These are phyloP conservation scores for Pogonomyrmex californicus DNA, from an alignment of 1,140 invertebrate species.

Conservation along the genomic window DNA sequence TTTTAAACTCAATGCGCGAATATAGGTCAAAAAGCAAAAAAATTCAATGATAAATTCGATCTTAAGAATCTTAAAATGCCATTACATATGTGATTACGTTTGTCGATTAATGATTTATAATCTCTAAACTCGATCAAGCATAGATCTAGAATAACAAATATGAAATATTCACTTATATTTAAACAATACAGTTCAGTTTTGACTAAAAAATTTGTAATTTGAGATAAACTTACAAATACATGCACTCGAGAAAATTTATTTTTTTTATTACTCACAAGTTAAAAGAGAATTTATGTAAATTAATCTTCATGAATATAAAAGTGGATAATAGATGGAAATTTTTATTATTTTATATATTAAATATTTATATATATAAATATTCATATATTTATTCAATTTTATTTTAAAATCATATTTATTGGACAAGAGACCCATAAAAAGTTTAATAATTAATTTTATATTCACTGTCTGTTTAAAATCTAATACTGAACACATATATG, in stretches of 20 bases:
- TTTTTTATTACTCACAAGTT: background rate
- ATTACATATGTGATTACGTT: background rate
- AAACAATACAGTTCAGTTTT: background rate
- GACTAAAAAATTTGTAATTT: background rate
- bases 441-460: slow-evolving; percentile 36
- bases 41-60: background rate
- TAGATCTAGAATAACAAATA: background rate
- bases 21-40: background rate
- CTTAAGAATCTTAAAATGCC: slow-evolving; percentile 26
- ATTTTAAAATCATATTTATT: background rate
- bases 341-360: background rate
- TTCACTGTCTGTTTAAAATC: background rate
- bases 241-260: background rate
- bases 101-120: background rate
- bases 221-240: background rate
- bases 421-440: background rate
- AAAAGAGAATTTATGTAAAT: background rate
- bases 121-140: background rate
- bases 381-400: background rate
- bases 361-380: slow-evolving; percentile 21
- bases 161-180: background rate
- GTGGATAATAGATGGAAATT: background rate
- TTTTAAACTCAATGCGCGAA: slow-evolving; percentile 16
- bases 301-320: background rate
- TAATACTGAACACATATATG: background rate